Percentiles rank a stretch among this genome's conserved stretches.
Conservation (phyloP, 1,140 invertebrate species). For the Proctacanthus coquilletti region DNA sequence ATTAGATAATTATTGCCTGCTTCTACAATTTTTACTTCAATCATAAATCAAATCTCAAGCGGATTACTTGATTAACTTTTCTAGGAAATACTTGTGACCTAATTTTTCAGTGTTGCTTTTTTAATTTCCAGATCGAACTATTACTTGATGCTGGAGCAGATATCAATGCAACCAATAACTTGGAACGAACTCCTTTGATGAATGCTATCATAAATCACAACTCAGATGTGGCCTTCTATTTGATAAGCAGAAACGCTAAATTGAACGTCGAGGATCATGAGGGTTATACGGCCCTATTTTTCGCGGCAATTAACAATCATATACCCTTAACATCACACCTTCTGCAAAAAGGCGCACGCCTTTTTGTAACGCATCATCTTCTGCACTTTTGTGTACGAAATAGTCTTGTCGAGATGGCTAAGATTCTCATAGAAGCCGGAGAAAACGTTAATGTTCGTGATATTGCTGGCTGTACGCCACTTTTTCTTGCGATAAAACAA, state of each 20-base stretch:
- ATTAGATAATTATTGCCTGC: too few species aligned
- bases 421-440: constrained; percentile 32
- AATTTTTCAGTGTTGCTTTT: too few species aligned
- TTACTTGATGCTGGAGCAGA: constrained; percentile 40
- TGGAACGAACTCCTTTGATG: constrained; percentile 39
- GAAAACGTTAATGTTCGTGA: constrained; percentile 36
- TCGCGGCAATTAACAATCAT: constrained; percentile 36
- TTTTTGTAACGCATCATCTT: constrained; percentile 38
- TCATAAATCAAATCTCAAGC: too few species aligned
- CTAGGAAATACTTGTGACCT: too few species aligned
- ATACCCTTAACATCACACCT: constrained; percentile 28
- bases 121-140: constrained; percentile 19
- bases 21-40: too few species aligned
- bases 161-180: constrained; percentile 37
- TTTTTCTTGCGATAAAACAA: constrained; percentile 42
- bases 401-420: constrained; percentile 33
- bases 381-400: constrained; percentile 38
- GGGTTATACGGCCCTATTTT: constrained; percentile 36
- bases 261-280: constrained; percentile 42
- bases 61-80: too few species aligned
- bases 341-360: constrained; percentile 36
- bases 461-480: constrained; percentile 38
- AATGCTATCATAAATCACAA: constrained; percentile 33
- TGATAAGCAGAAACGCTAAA: constrained; percentile 36
- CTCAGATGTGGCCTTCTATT: constrained; percentile 30